A percentile compares a stretch with the other conserved stretches of the same genome.
Conservation (phyloP, 2,797 vertebrate genomes). For the Cirrhinus mrigala region DNA sequence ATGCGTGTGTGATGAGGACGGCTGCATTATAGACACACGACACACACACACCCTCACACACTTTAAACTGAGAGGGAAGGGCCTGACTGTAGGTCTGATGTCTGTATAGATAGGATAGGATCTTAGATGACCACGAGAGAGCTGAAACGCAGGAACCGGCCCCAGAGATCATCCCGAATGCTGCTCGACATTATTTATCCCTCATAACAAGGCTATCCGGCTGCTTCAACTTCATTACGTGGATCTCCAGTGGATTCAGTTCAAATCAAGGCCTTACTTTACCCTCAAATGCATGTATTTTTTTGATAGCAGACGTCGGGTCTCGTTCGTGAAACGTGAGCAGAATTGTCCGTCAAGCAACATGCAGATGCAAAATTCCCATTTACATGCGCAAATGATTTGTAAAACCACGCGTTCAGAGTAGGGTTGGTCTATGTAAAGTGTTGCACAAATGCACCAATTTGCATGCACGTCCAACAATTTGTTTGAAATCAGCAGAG, state of each 20-base stretch:
- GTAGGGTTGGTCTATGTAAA: neutral
- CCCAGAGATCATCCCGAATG: neutral
- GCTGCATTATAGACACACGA: neutral
- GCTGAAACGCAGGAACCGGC: neutral
- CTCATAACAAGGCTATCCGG: constrained; percentile 37
- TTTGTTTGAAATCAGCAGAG: neutral
- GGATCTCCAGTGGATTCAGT: neutral
- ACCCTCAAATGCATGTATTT: neutral
- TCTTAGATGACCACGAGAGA: constrained; percentile 61
- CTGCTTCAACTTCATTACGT: constrained; percentile 2
- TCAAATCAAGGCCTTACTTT: neutral
- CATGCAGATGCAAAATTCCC: neutral
- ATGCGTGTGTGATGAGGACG: neutral
- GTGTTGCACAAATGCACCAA: neutral
- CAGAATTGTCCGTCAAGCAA: neutral
- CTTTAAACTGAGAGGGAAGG: constrained; percentile 36
- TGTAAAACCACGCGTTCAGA: neutral
- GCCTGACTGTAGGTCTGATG: constrained; percentile 57
- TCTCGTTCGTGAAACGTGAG: neutral
- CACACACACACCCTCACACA: constrained; percentile 4
- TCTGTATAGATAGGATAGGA: constrained; percentile 61
- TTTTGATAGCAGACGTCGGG: neutral
- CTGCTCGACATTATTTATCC: constrained; percentile 11
- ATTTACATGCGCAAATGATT: neutral
- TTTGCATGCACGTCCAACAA: neutral